These are phyloP conservation scores for Aphelenchoides bicaudatus DNA, from an alignment of 2,888 invertebrate genomes.

Conservation along the genomic window DNA sequence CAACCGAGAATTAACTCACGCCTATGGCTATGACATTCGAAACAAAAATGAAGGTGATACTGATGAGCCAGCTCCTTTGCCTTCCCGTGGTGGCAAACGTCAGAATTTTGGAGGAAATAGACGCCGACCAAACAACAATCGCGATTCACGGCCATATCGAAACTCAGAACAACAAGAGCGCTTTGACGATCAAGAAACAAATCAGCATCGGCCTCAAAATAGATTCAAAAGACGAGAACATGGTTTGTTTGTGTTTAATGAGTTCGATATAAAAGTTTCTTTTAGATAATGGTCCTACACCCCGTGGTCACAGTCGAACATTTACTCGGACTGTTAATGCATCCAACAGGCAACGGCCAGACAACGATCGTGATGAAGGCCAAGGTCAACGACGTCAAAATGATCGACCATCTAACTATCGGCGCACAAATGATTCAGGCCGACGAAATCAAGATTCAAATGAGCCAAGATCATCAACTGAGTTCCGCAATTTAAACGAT, in stretches of 20 bases:
- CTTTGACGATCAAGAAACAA: neutral
- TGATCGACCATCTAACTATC: neutral
- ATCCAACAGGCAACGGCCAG: neutral
- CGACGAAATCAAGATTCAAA: neutral
- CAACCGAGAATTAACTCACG: conserved; percentile 73
- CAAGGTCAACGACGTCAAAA: conserved; percentile 1
- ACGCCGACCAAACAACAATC: neutral
- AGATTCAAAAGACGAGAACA: no score
- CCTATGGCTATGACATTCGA: conserved; percentile 7
- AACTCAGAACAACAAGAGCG: neutral
- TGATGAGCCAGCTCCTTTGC: neutral
- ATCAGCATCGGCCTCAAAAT: no score
- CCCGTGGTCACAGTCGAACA: no score
- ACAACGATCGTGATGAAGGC: neutral
- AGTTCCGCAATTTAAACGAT: conserved; percentile 16
- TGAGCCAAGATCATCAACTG: neutral
- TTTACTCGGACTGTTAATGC: neutral
- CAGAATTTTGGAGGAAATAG: conserved; percentile 3
- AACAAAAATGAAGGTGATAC: neutral
- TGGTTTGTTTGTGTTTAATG: no score
- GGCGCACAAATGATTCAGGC: no score
- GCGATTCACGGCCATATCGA: neutral
- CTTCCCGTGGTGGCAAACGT: neutral
- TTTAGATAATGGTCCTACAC: no score
- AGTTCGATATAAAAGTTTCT: no score